Base-by-base conservation (phyloP, 2,113 vertebrate genomes). In the Jaculus jaculus region DNA sequence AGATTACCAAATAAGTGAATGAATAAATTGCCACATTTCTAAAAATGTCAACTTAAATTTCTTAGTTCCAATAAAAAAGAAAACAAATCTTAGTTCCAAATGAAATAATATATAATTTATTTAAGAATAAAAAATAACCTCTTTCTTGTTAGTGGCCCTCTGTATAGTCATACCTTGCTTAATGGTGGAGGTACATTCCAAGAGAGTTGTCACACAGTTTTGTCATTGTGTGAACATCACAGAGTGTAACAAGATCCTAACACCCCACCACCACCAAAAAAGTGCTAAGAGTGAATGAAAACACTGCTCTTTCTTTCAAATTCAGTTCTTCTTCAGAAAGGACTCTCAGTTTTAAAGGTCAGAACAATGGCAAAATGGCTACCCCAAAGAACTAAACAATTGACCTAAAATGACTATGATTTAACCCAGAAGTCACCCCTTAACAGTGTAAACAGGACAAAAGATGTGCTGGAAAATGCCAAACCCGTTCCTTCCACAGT, bases 81-180 rank as follows among this genome's bases (percentile, higher is more conserved):
- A 61, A 61, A 61, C 3, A 61, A 34, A 34, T 47, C 21, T 87
- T 81, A 3, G 39, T 30, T 79, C 8, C 21, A 47, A 79, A 32
- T 83, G 54, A 92, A 74, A 86, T 92, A 94, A 88, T 54, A 68
- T 30, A 13, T 37, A 71, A 81, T 47, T 80, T 83, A 81, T 68
- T 87, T 87, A 85, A 20, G 61, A 83, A 39, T 54, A 39, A 20
- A 87, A 95, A 92, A 81, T 68, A 51, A 15, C 13, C 58, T 82
- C 71, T 89, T 81, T 72, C 2, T 65, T 63, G 32, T 79, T 78
- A 85, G 13, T 42, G 79, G 79, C 80, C 68, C 42, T 47, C 30
- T 61, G 15, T 77, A n/a, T 30, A 84, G 51, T 28, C 28, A 20
- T 42, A 26, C 3, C 26, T 28, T 32, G 3, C 13, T 74, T 77